Conservation (phyloP, 2,797 vertebrate genomes). For the Holocentrus rufus region DNA sequence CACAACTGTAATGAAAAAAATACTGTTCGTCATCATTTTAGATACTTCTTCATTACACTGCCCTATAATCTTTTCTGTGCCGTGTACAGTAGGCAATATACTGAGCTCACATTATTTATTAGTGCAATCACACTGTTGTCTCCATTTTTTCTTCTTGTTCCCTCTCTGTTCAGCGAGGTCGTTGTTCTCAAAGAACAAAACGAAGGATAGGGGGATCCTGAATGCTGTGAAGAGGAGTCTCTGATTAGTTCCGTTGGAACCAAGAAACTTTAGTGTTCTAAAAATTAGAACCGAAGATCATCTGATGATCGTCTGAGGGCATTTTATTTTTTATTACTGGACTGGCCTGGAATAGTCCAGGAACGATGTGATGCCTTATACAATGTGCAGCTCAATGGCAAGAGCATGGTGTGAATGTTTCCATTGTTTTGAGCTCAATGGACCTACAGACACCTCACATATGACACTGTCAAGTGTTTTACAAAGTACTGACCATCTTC, state of each 20-base stretch:
- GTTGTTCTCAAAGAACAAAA: accelerated
- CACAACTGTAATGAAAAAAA: not conserved
- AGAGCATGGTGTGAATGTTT: not conserved
- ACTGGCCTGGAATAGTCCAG: not conserved
- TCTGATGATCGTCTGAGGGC: not conserved
- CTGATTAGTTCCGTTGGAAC: not conserved
- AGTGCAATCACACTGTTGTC: not conserved
- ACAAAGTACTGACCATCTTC: slow-evolving; percentile 43
- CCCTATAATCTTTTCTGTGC: not conserved
- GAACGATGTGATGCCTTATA: not conserved
- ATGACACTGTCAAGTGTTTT: slow-evolving; percentile 23
- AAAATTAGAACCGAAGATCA: not conserved
- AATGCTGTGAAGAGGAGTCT: not conserved
- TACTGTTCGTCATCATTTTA: not conserved
- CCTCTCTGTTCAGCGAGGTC: slow-evolving; percentile 25
- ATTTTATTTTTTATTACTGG: slow-evolving; percentile 14
- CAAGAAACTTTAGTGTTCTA: not conserved
- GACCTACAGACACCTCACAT: not conserved
- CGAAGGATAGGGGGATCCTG: not conserved
- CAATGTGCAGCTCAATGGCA: not conserved
- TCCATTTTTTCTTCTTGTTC: not conserved
- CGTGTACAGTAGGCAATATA: no score
- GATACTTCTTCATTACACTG: not conserved
- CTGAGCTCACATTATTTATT: no score
- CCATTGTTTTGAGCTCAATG: not conserved